Evolutionary conservation across 2,797 vertebrate genomes (phyloP).

Genomic region (Chloroceryle amazona): DNA sequence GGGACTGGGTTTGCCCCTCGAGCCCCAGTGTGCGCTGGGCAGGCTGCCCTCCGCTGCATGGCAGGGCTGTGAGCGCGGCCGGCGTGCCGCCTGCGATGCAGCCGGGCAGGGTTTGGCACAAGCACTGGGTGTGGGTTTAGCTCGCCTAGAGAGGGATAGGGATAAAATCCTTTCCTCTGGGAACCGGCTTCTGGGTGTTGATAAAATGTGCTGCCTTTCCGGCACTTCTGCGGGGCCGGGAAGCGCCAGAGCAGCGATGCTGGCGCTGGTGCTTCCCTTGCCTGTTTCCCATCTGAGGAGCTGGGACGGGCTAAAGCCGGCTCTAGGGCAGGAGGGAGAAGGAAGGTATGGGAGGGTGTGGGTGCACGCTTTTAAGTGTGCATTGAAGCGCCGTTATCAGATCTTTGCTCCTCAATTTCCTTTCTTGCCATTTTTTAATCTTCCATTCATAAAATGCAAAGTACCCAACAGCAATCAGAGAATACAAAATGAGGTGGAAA

Average conservation of each 20-base stretch:
- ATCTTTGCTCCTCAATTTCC: not conserved
- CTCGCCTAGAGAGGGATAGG: not conserved
- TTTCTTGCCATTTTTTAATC: not conserved
- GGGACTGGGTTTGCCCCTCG: not conserved
- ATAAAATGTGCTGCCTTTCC: accelerated
- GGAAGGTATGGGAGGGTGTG: too few relatives aligned
- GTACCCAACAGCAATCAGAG: not conserved
- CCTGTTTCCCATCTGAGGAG: not conserved
- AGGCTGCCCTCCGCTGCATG: too few relatives aligned
- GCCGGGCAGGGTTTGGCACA: accelerated
- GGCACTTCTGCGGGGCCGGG: accelerated
- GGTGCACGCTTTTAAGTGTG: not conserved
- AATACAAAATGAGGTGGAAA: not conserved
- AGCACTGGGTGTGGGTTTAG: accelerated
- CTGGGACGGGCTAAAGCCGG: not conserved
- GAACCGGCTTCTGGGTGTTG: accelerated
- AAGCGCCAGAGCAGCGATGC: accelerated
- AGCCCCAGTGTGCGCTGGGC: accelerated
- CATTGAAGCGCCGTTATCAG: not conserved
- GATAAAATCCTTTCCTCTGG: not conserved
- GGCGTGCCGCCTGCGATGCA: accelerated
- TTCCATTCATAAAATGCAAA: not conserved
- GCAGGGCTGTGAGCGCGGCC: not conserved
- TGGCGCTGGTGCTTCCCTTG: not conserved
- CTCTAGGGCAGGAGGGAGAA: not conserved